phyloP scores from a whole-genome alignment of 2,888 invertebrate species.

The Apamea epomidion region DNA sequence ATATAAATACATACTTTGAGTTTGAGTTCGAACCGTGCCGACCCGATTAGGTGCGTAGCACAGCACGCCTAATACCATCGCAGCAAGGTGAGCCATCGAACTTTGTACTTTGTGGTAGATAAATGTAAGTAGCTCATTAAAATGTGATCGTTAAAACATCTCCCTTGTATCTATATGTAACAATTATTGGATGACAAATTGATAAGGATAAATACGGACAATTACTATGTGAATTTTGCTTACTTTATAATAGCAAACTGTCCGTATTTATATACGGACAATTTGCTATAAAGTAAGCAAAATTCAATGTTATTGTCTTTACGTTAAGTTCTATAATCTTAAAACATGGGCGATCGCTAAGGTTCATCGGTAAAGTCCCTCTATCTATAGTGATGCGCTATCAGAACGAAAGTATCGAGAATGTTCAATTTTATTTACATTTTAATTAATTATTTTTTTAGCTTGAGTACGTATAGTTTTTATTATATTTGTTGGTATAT shows the following conservation, averaged over 20 bases:
- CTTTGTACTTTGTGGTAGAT: neutral
- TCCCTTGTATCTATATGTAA: neutral
- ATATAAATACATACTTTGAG: too few species aligned
- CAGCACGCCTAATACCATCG: too few species aligned
- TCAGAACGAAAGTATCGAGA: conserved; percentile 9
- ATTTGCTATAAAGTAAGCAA: neutral
- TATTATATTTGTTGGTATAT: too few species aligned
- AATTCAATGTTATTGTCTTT: neutral
- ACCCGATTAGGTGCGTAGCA: neutral
- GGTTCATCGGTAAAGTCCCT: conserved; percentile 7
- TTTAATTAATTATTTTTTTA: too few species aligned
- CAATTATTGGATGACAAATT: neutral
- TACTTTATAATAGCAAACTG: too few species aligned
- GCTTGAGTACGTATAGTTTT: too few species aligned
- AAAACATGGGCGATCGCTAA: too few species aligned
- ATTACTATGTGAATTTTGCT: too few species aligned
- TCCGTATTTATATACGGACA: too few species aligned
- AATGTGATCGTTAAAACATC: neutral
- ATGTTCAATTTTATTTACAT: neutral
- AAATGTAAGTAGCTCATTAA: neutral
- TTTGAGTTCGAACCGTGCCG: neutral
- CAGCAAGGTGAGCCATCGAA: neutral
- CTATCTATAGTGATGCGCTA: conserved; percentile 12
- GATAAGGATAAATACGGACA: conserved; percentile 2
- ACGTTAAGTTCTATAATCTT: neutral